A percentile compares a stretch with the other conserved stretches of the same genome.
Conservation (phyloP, 2,888 invertebrate species). For the Quadroppia sp. region DNA sequence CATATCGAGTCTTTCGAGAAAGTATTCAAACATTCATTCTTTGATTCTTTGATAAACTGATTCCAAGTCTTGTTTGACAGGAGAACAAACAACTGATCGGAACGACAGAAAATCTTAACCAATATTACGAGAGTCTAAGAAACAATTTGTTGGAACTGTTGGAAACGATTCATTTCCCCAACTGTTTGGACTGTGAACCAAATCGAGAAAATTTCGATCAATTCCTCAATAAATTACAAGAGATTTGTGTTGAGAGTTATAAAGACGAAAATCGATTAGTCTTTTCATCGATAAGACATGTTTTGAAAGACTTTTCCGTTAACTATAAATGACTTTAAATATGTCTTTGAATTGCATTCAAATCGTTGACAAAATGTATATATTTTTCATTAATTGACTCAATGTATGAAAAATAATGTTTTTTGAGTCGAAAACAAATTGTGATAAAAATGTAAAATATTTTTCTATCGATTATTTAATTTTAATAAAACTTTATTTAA, state of each 20-base stretch:
- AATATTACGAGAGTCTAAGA: conserved; percentile 85
- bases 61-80: conserved; percentile 40
- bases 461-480: no score
- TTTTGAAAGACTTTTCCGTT: conserved; percentile 85
- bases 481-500: no score
- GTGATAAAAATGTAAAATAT: no score
- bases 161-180: conserved; percentile 82
- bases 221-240: conserved; percentile 84
- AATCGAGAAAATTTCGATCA: conserved; percentile 83
- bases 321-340: not conserved
- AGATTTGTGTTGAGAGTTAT: conserved; percentile 68
- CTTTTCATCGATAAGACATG: conserved; percentile 84
- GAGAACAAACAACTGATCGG: conserved; percentile 46
- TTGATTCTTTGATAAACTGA: no score
- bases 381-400: no score
- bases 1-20: conserved; percentile 83
- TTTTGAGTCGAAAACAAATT: no score
- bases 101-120: conserved; percentile 66
- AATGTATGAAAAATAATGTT: no score
- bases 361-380: no score
- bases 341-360: no score
- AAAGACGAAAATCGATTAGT: conserved; percentile 65
- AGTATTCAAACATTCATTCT: conserved; percentile 64
- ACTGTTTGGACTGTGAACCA: conserved; percentile 57
- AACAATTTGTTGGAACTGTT: conserved; percentile 86